Conservation (phyloP, 2,113 vertebrate genomes). For the Rhinichthys klamathensis region DNA sequence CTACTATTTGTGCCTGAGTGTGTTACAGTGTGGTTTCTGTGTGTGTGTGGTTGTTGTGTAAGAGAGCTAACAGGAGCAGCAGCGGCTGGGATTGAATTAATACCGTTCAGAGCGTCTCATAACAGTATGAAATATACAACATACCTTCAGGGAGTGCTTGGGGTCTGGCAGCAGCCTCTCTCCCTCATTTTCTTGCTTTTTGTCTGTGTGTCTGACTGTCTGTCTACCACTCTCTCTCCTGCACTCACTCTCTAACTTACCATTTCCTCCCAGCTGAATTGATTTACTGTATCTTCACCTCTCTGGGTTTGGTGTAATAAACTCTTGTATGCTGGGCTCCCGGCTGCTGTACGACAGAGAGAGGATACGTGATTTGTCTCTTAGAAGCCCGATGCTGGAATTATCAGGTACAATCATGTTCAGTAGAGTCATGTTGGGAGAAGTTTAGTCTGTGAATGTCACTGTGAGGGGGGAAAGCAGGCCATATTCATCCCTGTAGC, state of each 20-base stretch:
- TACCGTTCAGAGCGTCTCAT: conserved; percentile 67
- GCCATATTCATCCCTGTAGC: conserved; percentile 50
- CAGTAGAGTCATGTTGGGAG: conserved; percentile 35
- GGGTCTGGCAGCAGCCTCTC: conserved; percentile 47
- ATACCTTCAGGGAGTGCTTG: conserved; percentile 56
- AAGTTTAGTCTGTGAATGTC: conserved; percentile 54
- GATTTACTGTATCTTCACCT: conserved; percentile 72
- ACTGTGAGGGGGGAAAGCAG: conserved; percentile 47
- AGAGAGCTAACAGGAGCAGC: conserved; percentile 50
- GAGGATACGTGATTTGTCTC: conserved; percentile 39
- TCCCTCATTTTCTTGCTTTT: conserved; percentile 29
- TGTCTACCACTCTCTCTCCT: conserved; percentile 22
- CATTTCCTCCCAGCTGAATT: conserved; percentile 67
- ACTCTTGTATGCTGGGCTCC: conserved; percentile 62
- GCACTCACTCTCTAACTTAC: not conserved
- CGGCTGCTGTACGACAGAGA: conserved; percentile 59
- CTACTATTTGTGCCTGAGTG: conserved; percentile 2
- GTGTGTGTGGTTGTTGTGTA: conserved; percentile 49
- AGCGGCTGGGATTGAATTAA: conserved; percentile 68
- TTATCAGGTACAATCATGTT: conserved; percentile 55
- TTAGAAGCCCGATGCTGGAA: conserved; percentile 31
- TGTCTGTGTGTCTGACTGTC: conserved; percentile 19
- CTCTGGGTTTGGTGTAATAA: conserved; percentile 71
- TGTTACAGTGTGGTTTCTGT: not conserved
- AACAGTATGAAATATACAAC: conserved; percentile 53